Percentiles rank a stretch among this genome's conserved stretches.
phyloP scores from a whole-genome alignment of 1,140 invertebrate species.

The Eriocheir sinensis region DNA sequence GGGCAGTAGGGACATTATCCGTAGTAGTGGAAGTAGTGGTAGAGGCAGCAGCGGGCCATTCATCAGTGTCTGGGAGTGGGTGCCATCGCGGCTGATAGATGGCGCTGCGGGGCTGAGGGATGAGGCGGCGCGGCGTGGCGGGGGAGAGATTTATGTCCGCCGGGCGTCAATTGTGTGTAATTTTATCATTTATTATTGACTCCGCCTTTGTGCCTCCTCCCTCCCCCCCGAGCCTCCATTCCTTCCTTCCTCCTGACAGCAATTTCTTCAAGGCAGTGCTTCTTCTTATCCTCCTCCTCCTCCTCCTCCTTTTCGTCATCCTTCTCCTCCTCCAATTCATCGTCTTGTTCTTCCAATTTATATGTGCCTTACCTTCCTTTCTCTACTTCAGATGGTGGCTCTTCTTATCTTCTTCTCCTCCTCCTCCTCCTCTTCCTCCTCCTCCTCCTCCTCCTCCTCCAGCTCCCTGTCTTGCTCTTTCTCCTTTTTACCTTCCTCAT shows the following conservation, averaged over 20 bases:
- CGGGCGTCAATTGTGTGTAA: conserved; percentile 22
- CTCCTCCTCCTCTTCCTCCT: no score
- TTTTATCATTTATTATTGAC: conserved; percentile 27
- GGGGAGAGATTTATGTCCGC: not conserved
- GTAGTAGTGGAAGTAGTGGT: not conserved
- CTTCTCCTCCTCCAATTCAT: not conserved
- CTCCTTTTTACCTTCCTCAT: no score
- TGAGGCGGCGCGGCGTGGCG: not conserved
- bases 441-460: no score
- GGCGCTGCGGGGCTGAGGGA: not conserved
- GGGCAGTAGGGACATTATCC: not conserved
- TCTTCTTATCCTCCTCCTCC: not conserved
- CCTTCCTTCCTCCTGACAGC: not conserved
- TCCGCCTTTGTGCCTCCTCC: not conserved
- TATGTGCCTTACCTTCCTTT: no score
- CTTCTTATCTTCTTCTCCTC: no score
- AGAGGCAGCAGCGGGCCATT: not conserved
- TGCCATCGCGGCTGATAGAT: conserved; percentile 7
- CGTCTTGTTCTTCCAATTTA: not conserved
- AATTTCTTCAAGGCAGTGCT: no score
- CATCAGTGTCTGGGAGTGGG: not conserved
- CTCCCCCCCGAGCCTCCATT: not conserved
- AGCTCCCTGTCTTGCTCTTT: no score
- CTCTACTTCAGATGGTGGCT: no score
- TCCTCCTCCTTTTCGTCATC: not conserved